Base-by-base conservation (phyloP, 2,888 invertebrate genomes). In the Cephonodes hylas region DNA sequence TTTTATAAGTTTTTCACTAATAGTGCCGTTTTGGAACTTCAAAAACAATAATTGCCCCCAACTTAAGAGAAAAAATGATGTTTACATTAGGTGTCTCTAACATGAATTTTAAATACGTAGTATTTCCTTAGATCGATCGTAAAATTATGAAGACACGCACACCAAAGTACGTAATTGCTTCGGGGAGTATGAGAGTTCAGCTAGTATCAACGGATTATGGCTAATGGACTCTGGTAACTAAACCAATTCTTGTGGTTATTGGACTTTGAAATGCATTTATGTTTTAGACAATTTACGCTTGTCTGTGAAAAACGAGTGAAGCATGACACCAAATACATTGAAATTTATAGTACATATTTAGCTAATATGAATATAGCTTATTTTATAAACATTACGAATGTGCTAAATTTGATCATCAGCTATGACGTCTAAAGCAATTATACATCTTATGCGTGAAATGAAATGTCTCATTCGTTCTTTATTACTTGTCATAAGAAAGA, bases 191-290 rank as follows among this genome's bases (percentile, higher is more conserved):
- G 67, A 66, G 68, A 62, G 65, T 66, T 25, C 23, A 25, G 25
- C n/a, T 13, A 27, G 53, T 53, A n/a, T 42, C 56, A 42, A 56
- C 10, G 63, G 73, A 73, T 74, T 71, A 76, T n/a, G 7, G 31
- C 60, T 75, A 76, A 76, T 75, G 71, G 76, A 64, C 59, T 67
- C 27, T 15, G 18, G 3, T 31, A 53, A 25, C 25, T 53, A 8
- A 53, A n/a, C 25, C n/a, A 48, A 53, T 27, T 53, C 48, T 18
- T 27, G 53, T 31, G 27, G 27, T 31, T 53, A 53, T 31, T 53
- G 31, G 31, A 31, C 10, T 18, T 31, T 18, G 53, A 20, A 53
- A 53, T 31, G 27, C 53, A 53, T 27, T 18, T 18, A 18, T 3
- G 7, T 13, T 3, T 2, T 25, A 3, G 3, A 27, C 8, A 18